Evolutionary conservation across 2,113 vertebrate species (phyloP), one percentile per base, ranked within the genome.

Genomic region (Notarius quadriscutis): DNA sequence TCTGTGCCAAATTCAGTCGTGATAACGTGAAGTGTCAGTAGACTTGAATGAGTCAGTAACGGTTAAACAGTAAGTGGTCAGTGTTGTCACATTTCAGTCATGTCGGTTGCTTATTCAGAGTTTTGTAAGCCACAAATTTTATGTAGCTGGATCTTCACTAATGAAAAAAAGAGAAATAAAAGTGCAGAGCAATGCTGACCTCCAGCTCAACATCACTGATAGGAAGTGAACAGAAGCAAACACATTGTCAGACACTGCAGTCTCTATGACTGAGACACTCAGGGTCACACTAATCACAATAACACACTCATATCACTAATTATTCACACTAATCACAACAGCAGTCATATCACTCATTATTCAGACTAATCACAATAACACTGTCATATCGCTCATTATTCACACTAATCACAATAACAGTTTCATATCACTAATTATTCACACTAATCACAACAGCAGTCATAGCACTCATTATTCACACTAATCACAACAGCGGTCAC

Each of bases 181-280:
- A 81, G 30, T 25, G 20, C 27, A 81, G 53, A 81, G 79, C 51
- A 65, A 80, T n/a, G 17, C 60, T 25, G 50, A 53, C 62, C 62
- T 80, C 63, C 77, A 41, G 7, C n/a, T 30, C 51, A 67, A 25
- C 57, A 79, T 48, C 34, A 50, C 30, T 74, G 34, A 74, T 74
- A 74, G 55, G 57, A 25, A 10, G 18, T 12, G 57, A 85, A 30
- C 41, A 72, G 25, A 84, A 25, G 25, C 60, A 65, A 83, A 83
- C 30, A 20, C 48, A 5, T 12, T 2, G 30, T 48, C 60, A 63
- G 58, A 65, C 34, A 83, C 34, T 55, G 51, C 51, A 27, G 75
- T 79, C 51, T 27, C 75, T 79, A 79, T 27, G 9, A 27, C 75
- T 55, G 75, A 79, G 75, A 79, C 75, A 55, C 51, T 79, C 75